Base-by-base conservation (phyloP, 1,140 invertebrate species). In the Idris sp. region DNA sequence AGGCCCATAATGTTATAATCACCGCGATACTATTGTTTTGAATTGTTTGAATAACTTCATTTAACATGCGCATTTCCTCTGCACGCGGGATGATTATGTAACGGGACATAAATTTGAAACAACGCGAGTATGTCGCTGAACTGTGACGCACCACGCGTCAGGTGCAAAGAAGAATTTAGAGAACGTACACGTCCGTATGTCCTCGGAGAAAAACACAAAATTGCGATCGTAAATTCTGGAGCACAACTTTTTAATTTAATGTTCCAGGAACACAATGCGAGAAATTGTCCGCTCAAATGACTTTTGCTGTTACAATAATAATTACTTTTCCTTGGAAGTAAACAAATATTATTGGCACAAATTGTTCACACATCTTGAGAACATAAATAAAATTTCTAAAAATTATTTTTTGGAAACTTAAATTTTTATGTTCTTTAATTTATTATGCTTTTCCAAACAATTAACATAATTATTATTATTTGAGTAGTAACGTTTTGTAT, bases 221-320 rank as follows among this genome's bases (percentile, higher is more conserved):
- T 78, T 68, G 51, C 41, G 26, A 59, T 69, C 76, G 65, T 81
- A 79, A 80, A 80, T 80, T 75, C 61, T 68, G 31, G 22, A 53
- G 41, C 58, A 19, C 35, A 64, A 44, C 62, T 74, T 49, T 74
- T 74, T 61, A 56, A 74, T 67, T 74, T 74, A 38, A 54, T 14
- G 46, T 56, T 19, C 33, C 31, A 15, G 13, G 48, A 73, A 59
- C n/a, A n/a, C 54, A 59, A 65, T 65, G 61, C 61, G 14, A 49
- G 19, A 31, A 58, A 54, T 59, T 56, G 2, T 33, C 18, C 14
- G 44, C 7, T 9, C 16, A 30, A 75, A 65, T 48, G 64, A 64
- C 26, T 40, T 33, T 46, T 30, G 35, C 33, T 26, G 30, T 43
- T 33, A 58, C 58, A 64, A 64, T 58, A 31, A 62, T n/a, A n/a